Base-by-base conservation (phyloP, 2,888 invertebrate genomes). In the Crocallis elinguaria region DNA sequence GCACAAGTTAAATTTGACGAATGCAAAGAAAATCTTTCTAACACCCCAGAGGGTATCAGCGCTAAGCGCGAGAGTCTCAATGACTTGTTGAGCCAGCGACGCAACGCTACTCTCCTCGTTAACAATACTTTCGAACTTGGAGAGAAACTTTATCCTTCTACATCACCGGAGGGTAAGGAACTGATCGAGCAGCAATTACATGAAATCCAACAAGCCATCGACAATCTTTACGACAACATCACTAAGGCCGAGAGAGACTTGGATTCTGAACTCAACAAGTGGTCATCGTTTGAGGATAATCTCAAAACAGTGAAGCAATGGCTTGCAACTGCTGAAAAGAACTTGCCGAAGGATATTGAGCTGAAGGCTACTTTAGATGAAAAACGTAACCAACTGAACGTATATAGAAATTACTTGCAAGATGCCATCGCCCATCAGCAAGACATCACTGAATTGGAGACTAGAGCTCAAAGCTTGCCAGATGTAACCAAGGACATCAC, bases 211-310 rank as follows among this genome's bases (percentile, higher is more conserved):
- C 94, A 95, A 75, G 94, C 95, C 0, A 93, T 98, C 57, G 98
- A 98, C 66, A 92, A 94, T 36, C 84, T 98, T 0, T 97, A 95
- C 69, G 98, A 98, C 69, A 94, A 94, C 57, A 94, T 97, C 27
- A 93, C 94, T n/a, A 94, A 93, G 53, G 93, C 95, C 0, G 96
- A 97, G 64, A 93, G 96, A 49, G 95, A 96, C 68, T 92, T 98
- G 16, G 96, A 97, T 82, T 94, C 95, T 0, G 97, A 96, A 84
- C 93, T 98, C 48, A 94, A 94, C 38, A 94, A 96, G 67, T 98
- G 98, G 98, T 95, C 95, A 12, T 96, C 96, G 2, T 98, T 98
- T 76, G 97, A 98, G 80, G 97, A 98, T 71, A 95, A 95, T 64
- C 93, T 96, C 9, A 95, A 96, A 49, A 93, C 93, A 33, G 94